Percentiles rank a stretch among this genome's conserved stretches.
phyloP scores from a whole-genome alignment of 2,888 invertebrate genomes.

The Pachydiplax longipennis region DNA sequence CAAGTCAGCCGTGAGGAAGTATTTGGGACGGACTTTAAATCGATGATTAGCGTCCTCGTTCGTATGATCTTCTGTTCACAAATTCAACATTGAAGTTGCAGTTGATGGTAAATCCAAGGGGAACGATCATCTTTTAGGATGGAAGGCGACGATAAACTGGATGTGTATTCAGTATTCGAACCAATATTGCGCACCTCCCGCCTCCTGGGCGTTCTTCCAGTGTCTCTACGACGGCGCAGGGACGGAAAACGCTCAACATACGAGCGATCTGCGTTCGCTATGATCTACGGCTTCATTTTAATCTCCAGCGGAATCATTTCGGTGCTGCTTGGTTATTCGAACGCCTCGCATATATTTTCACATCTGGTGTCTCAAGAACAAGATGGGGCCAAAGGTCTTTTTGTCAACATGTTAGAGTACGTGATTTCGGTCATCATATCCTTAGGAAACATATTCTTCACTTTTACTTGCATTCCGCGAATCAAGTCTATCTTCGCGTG shows the following conservation, averaged over 20 bases:
- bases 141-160: background rate
- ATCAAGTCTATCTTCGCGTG: background rate
- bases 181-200: background rate
- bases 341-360: background rate
- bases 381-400: background rate
- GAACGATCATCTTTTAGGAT: background rate
- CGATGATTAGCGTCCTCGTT: too few species aligned
- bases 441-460: background rate
- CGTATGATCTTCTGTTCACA: too few species aligned
- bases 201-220: background rate
- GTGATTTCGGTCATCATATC: background rate
- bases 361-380: background rate
- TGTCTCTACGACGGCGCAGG: background rate
- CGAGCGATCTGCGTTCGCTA: background rate
- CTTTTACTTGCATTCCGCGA: background rate
- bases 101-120: too few species aligned
- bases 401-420: slow-evolving; percentile 2
- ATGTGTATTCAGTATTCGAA: background rate
- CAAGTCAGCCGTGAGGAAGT: too few species aligned
- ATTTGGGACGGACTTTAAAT: too few species aligned
- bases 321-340: background rate
- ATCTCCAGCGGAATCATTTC: background rate
- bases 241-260: background rate
- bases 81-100: too few species aligned
- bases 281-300: background rate